Conservation (phyloP, 2,888 invertebrate genomes). For the Acleris cristana region DNA sequence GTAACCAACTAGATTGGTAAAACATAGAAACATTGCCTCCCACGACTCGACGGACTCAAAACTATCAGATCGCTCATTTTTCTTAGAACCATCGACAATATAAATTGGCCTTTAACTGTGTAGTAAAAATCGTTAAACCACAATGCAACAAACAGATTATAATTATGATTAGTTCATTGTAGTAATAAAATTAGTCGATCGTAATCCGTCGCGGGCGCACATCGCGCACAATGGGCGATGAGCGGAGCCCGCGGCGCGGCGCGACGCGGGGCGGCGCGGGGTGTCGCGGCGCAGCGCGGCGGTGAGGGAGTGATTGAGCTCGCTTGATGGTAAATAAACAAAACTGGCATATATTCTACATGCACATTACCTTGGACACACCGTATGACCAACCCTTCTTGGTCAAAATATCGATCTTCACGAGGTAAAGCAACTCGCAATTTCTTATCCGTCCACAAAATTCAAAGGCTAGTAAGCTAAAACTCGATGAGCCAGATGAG, state of each 20-base stretch:
- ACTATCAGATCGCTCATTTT: constrained; percentile 33
- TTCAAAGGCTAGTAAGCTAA: too few relatives aligned
- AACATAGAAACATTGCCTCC: constrained; percentile 3
- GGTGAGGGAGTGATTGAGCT: too few relatives aligned
- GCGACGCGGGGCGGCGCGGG: constrained; percentile 2
- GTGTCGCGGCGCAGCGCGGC: constrained; percentile 5
- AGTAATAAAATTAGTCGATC: constrained; percentile 33
- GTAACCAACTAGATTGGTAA: too few relatives aligned
- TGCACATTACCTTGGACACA: too few relatives aligned
- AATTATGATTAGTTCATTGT: constrained; percentile 32
- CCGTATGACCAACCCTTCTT: too few relatives aligned
- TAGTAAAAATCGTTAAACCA: constrained; percentile 28
- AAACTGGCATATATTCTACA: too few relatives aligned
- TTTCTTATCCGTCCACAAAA: too few relatives aligned
- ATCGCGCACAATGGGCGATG: constrained; percentile 17
- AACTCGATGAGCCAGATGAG: too few relatives aligned
- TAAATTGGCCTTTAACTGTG: constrained; percentile 34
- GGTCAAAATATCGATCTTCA: too few relatives aligned
- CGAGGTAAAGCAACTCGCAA: too few relatives aligned
- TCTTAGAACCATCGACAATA: constrained; percentile 27
- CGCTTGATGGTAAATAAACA: too few relatives aligned
- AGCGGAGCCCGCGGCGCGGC: constrained; percentile 14
- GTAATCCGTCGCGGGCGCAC: constrained; percentile 28
- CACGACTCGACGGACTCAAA: constrained; percentile 17
- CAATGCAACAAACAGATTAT: constrained; percentile 38